A percentile compares a stretch with the other conserved stretches of the same genome.
These are phyloP conservation scores for Prochilodus magdalenae DNA, from an alignment of 2,113 vertebrate genomes.

Conservation along the genomic window DNA sequence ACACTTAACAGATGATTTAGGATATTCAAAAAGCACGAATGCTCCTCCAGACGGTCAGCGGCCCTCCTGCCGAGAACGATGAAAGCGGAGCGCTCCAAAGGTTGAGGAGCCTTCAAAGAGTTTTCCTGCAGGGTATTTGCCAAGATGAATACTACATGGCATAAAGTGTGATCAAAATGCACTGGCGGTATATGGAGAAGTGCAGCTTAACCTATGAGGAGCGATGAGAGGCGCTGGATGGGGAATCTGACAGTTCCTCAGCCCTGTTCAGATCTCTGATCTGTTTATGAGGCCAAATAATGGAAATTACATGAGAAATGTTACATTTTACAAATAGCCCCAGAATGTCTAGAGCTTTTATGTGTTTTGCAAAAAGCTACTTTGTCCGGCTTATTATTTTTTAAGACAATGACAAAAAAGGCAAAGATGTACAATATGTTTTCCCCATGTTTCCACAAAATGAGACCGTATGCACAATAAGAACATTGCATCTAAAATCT, in stretches of 20 bases:
- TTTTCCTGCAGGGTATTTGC: conserved; percentile 43
- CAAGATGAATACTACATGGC: conserved; percentile 53
- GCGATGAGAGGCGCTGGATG: background rate
- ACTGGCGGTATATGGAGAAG: conserved; percentile 28
- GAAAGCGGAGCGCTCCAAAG: conserved; percentile 46
- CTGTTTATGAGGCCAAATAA: background rate
- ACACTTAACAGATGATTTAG: conserved; percentile 60
- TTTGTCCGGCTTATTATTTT: no score
- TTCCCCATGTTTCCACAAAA: background rate
- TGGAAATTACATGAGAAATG: background rate
- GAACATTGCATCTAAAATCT: no score
- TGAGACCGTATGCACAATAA: background rate
- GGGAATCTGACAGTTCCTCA: background rate
- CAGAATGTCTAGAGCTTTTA: background rate
- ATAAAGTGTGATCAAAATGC: conserved; percentile 50
- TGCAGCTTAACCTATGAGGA: conserved; percentile 42
- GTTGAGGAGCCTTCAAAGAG: conserved; percentile 49
- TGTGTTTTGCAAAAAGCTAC: background rate
- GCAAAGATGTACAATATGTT: background rate
- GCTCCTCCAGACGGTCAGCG: conserved; percentile 51
- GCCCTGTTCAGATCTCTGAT: background rate
- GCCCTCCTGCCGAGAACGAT: conserved; percentile 48
- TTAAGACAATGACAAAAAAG: no score
- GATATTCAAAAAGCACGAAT: conserved; percentile 47
- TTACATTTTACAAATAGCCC: background rate